Conservation (phyloP, 2,888 invertebrate species). For the Cosmia pyralina region DNA sequence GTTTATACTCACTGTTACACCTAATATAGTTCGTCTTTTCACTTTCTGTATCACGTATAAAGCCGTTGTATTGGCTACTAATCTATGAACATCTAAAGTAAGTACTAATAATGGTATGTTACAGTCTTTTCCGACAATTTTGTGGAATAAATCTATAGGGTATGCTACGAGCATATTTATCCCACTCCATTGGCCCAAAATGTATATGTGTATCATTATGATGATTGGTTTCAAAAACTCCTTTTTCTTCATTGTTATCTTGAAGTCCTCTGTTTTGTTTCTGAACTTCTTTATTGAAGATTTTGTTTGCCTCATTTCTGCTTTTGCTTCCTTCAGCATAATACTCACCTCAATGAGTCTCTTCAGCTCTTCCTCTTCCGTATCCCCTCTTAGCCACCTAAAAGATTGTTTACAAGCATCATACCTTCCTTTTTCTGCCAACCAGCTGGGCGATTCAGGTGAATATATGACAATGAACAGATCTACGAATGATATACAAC, state of each 20-base stretch:
- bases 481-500: conserved; percentile 83
- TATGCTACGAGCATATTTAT: conserved; percentile 78
- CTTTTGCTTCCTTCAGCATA: conserved; percentile 70
- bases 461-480: conserved; percentile 80
- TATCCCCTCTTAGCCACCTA: conserved; percentile 89
- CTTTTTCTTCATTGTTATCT: conserved; percentile 72
- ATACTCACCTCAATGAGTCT: conserved; percentile 77
- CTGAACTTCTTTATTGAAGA: conserved; percentile 67
- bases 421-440: conserved; percentile 89
- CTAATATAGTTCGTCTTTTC: conserved; percentile 79
- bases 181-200: conserved; percentile 79
- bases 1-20: conserved; percentile 74
- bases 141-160: conserved; percentile 76
- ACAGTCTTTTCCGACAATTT: conserved; percentile 73
- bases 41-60: conserved; percentile 81
- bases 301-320: conserved; percentile 64
- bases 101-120: conserved; percentile 78
- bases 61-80: conserved; percentile 77
- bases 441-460: conserved; percentile 92
- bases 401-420: conserved; percentile 89
- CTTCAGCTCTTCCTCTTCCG: conserved; percentile 79
- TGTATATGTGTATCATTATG: conserved; percentile 80
- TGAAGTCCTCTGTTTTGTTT: conserved; percentile 69
- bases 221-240: conserved; percentile 80
- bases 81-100: conserved; percentile 79